Base-by-base conservation (phyloP, 2,888 invertebrate species). In the Zeuzera pyrina region DNA sequence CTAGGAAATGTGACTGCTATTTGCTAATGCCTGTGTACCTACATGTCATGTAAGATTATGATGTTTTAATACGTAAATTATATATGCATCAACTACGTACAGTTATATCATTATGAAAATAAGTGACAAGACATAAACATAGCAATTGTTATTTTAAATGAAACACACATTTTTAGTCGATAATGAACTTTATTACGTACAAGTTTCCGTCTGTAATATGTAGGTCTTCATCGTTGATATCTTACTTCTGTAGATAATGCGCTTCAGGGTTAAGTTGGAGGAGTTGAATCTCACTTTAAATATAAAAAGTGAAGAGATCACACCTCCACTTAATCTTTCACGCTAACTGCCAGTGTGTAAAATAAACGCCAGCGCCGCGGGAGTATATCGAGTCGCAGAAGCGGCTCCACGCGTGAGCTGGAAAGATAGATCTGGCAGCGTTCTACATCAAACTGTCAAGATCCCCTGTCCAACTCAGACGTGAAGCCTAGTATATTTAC, bases 361-460 rank as follows among this genome's bases (percentile, higher is more conserved):
- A n/a, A n/a, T n/a, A n/a, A n/a, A n/a, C n/a, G 29, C 26, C 12
- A 30, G 22, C 27, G 13, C 31, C n/a, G n/a, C n/a, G 22, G 6
- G 10, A 14, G 23, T n/a, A n/a, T n/a, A 22, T 15, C n/a, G 15
- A 21, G 32, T 32, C 23, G 46, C 11, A 34, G 56, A 40, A 46
- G 59, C 52, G 72, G 63, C 66, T 64, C 52, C 64, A 74, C 74
- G 70, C 64, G 78, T 81, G 83, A 84, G 84, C 84, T 84, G 84
- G 84, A 84, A 84, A 84, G 84, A 84, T 84, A 84, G 84, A 84
- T 84, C 84, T 84, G 84, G 84, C 84, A 84, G 78, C 71, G 58
- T 59, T 26, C 48, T 34, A 51, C 38, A 43, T 56, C 47, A 70
- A 77, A 79, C 83, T 84, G 84, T 78, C 81, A 70, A 81, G 84